phyloP scores from a whole-genome alignment of 1,140 invertebrate species.

The Hyles vespertilio region DNA sequence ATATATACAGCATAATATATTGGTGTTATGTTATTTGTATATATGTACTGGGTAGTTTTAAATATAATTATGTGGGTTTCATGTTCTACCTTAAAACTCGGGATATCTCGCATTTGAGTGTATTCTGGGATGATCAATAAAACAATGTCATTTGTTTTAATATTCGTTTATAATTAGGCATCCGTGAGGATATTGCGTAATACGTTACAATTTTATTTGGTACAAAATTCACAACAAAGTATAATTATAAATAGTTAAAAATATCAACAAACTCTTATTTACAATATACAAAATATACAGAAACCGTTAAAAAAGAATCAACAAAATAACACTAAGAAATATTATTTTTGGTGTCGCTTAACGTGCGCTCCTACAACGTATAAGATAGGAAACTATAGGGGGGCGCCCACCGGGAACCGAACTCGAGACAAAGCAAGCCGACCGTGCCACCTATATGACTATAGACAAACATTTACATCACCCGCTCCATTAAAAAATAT shows the following conservation, averaged over 20 bases:
- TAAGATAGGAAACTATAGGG: not conserved
- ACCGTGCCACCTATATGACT: no score
- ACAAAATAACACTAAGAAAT: slow-evolving; percentile 39
- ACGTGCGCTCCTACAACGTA: no score
- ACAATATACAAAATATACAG: slow-evolving; percentile 69
- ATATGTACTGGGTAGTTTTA: no score
- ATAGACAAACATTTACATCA: no score
- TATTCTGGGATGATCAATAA: not conserved
- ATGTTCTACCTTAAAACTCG: no score
- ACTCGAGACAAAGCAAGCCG: no score
- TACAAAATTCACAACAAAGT: slow-evolving; percentile 71
- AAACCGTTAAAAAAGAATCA: slow-evolving; percentile 54
- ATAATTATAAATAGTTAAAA: slow-evolving; percentile 68
- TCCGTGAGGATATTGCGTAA: slow-evolving; percentile 12
- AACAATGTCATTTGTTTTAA: slow-evolving; percentile 8
- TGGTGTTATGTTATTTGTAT: no score
- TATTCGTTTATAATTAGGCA: slow-evolving; percentile 8
- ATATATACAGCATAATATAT: slow-evolving; percentile 13
- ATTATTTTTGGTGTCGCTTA: slow-evolving; percentile 34
- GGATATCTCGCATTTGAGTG: no score
- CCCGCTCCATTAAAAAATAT: no score
- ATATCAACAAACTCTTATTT: slow-evolving; percentile 70
- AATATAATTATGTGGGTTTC: no score
- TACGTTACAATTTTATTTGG: slow-evolving; percentile 63
- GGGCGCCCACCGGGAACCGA: not conserved